Conservation (phyloP, 92 coral and sea anemone genomes). For the Phymanthus crucifer region DNA sequence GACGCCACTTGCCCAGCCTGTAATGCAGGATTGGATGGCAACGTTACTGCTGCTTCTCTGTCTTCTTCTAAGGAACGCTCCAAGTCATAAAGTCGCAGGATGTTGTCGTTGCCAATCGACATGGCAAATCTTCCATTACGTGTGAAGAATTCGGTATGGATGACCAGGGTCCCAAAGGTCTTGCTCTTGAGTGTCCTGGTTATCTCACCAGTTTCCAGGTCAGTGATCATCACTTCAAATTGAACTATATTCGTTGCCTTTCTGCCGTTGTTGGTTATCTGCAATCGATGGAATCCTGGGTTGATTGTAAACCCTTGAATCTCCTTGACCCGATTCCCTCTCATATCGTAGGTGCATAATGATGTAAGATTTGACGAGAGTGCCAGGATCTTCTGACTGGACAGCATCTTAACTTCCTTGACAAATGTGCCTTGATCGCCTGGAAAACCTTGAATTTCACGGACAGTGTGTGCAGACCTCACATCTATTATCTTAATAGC, state of each 20-base stretch:
- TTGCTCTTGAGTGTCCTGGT: constrained; percentile 69
- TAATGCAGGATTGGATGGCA: too few species aligned
- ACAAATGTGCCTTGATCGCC: constrained; percentile 40
- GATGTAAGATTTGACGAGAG: constrained; percentile 56
- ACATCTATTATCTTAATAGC: constrained; percentile 54
- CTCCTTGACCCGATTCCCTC: constrained; percentile 57
- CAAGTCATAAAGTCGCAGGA: constrained; percentile 83
- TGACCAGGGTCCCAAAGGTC: constrained; percentile 66
- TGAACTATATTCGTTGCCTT: constrained; percentile 58
- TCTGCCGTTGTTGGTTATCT: constrained; percentile 57
- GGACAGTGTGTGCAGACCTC: constrained; percentile 48
- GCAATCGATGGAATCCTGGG: constrained; percentile 63
- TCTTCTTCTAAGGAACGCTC: constrained; percentile 83
- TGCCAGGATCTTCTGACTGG: constrained; percentile 58
- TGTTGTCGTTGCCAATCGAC: constrained; percentile 68
- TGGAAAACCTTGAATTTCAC: constrained; percentile 49
- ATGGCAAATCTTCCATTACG: constrained; percentile 69
- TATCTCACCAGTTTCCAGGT: constrained; percentile 73
- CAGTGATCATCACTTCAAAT: constrained; percentile 73
- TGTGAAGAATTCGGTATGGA: constrained; percentile 65
- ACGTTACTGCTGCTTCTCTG: too few species aligned
- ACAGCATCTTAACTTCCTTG: constrained; percentile 53
- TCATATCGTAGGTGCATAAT: constrained; percentile 55
- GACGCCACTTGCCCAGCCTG: too few species aligned
- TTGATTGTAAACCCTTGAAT: constrained; percentile 62